Conservation (phyloP, 2,113 vertebrate species). For the Collichthys lucidus region DNA sequence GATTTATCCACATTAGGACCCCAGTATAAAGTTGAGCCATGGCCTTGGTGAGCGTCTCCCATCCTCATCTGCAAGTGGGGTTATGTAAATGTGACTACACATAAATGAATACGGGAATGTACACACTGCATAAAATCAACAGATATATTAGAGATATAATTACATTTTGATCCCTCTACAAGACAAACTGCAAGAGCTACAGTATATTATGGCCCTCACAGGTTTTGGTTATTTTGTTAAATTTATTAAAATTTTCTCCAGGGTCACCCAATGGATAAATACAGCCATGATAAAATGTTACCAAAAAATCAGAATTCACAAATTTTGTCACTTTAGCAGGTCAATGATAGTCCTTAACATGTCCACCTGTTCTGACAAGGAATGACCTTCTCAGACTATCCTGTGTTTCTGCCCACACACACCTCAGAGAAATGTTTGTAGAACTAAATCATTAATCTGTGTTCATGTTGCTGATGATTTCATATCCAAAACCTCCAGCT, state of each 20-base stretch:
- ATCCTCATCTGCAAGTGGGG: neutral
- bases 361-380: neutral
- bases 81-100: neutral
- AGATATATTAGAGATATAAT: neutral
- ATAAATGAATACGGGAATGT: neutral
- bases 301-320: neutral
- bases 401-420: neutral
- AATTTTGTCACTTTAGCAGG: neutral
- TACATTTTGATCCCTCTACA: neutral
- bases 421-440: conserved; percentile 28
- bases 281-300: no score
- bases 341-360: neutral
- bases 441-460: conserved; percentile 32
- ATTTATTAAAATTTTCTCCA: neutral
- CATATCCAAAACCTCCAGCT: conserved; percentile 44
- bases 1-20: no score
- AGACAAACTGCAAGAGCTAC: neutral
- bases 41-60: neutral
- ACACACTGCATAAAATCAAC: neutral
- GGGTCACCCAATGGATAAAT: neutral
- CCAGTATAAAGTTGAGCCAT: no score
- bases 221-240: neutral
- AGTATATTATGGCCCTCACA: neutral
- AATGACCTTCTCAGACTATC: no score
- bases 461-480: conserved; percentile 15